phyloP scores from a whole-genome alignment of 2,888 invertebrate species.

The Dioctria rufipes region DNA sequence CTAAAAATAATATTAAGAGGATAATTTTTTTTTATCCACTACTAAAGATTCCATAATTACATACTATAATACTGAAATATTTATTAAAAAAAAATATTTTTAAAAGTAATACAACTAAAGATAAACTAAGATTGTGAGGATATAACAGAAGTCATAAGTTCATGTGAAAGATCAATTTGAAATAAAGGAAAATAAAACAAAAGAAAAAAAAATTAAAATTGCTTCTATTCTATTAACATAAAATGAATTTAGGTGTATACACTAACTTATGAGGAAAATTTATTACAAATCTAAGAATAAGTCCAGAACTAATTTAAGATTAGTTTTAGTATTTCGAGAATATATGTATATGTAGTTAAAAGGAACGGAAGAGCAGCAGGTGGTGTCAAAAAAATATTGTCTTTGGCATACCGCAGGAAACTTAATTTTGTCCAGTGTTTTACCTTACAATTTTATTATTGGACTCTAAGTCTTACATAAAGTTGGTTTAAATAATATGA shows the following conservation, averaged over 20 bases:
- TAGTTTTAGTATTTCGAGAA: background rate
- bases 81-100: slow-evolving; percentile 46
- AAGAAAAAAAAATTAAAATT: slow-evolving; percentile 5
- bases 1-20: slow-evolving; percentile 19
- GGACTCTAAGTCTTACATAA: slow-evolving; percentile 41
- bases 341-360: slow-evolving; percentile 22
- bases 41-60: slow-evolving; percentile 39
- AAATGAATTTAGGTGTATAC: slow-evolving; percentile 47
- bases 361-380: background rate
- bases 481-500: slow-evolving; percentile 37
- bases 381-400: background rate
- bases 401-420: slow-evolving; percentile 12
- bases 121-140: background rate
- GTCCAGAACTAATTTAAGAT: slow-evolving; percentile 37
- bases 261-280: slow-evolving; percentile 38
- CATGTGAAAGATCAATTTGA: slow-evolving; percentile 30
- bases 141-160: background rate
- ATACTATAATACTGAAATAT: slow-evolving; percentile 14
- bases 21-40: slow-evolving; percentile 33
- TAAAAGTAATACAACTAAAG: slow-evolving; percentile 5
- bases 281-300: slow-evolving; percentile 38
- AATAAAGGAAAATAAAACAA: too few relatives aligned
- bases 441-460: slow-evolving; percentile 38
- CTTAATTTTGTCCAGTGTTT: slow-evolving; percentile 48
- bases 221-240: slow-evolving; percentile 9